Percentiles rank a stretch among this genome's conserved stretches.
Evolutionary conservation across 2,797 vertebrate species (phyloP).

Genomic region (Triplophysa bombifrons): DNA sequence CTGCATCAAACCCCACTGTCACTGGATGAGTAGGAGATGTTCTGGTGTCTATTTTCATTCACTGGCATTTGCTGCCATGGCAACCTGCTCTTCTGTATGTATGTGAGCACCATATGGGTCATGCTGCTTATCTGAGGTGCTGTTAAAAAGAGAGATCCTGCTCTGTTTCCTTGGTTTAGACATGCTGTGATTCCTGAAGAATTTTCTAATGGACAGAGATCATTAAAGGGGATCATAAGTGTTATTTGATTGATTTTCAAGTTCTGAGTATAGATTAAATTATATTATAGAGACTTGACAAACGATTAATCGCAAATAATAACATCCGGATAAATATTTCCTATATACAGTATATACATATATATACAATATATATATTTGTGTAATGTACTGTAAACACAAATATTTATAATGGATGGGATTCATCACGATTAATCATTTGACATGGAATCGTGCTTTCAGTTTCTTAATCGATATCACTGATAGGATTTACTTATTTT

Average conservation of each 20-base stretch:
- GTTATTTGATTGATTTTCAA: slow-evolving; percentile 12
- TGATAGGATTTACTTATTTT: no score
- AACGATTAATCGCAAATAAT: no score
- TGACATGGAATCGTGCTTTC: no score
- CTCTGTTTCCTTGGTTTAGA: slow-evolving; percentile 6
- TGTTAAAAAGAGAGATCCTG: slow-evolving; percentile 25
- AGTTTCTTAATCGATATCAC: no score
- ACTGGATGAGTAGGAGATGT: slow-evolving; percentile 42
- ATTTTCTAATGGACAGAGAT: neutral
- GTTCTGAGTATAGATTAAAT: no score
- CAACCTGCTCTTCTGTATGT: slow-evolving; percentile 56
- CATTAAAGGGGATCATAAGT: slow-evolving; percentile 2
- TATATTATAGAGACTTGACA: neutral
- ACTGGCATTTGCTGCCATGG: slow-evolving; percentile 57
- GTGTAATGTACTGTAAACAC: no score
- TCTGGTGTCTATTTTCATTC: slow-evolving; percentile 56
- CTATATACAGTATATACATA: no score
- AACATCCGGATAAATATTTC: no score
- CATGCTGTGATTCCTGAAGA: slow-evolving; percentile 23
- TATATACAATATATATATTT: no score
- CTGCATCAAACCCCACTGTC: slow-evolving; percentile 16
- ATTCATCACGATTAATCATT: no score
- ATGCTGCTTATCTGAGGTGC: slow-evolving; percentile 44
- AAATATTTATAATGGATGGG: no score
- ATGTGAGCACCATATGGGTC: slow-evolving; percentile 48